Evolutionary conservation across 2,797 vertebrate species (phyloP), one percentile per base, ranked within the genome.

Genomic region (Toxotes lorentzi): DNA sequence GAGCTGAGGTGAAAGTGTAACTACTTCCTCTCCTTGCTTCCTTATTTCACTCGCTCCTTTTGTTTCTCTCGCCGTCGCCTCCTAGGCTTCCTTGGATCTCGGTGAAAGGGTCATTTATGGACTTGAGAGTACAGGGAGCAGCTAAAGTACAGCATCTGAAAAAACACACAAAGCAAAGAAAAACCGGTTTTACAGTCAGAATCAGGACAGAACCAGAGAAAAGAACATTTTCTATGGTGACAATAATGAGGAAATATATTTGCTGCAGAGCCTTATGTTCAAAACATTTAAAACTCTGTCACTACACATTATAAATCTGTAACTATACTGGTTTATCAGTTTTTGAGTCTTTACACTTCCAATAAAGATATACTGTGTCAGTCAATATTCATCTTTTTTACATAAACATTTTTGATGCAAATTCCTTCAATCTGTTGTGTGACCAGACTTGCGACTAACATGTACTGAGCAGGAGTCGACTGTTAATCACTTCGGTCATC

Each of bases 131-230:
- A 62, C 72, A 87, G 85, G 82, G 70, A 82, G 82, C 88, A 70
- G 83, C 84, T 79, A 84, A 72, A 79, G 86, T 68, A 82, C 91
- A 87, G 91, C 95, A 95, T 95, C 95, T 96, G 92, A 54, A 91
- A 91, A 91, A 73, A 80, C 67, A 93, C 17, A 65, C 9, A 65
- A 21, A 23, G 11, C 7, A 17, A 68, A 47, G 8, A 60, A 34
- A 80, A 47, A 65, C 13, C 48, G 47, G 7, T n/a, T 60, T 81
- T 62, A 75, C 7, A 23, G 50, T 70, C 21, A 70, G 30, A 61
- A 24, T 60, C 14, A 58, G 2, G n/a, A 19, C 7, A 34, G 10
- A 69, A 50, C 17, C 13, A 23, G 21, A 38, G 8, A 16, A 43
- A 43, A 43, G 9, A 4, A 43, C 17, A 43, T 64, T 35, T 34